These are phyloP conservation scores for Drosophila serrata DNA, from an alignment of 1,140 invertebrate species.

Conservation along the genomic window DNA sequence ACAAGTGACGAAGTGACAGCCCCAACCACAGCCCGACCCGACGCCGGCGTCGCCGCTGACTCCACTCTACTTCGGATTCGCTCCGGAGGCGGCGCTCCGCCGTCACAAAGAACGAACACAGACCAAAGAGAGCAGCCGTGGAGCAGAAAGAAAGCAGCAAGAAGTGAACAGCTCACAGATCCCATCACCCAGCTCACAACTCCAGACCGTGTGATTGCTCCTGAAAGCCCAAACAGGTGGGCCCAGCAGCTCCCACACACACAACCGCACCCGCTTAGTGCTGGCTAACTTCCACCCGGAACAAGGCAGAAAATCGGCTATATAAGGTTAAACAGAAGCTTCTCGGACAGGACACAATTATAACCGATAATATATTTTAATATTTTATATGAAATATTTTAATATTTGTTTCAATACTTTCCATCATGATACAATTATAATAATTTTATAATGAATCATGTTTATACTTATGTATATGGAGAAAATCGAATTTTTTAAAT, in stretches of 20 bases:
- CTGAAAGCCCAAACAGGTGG: constrained; percentile 74
- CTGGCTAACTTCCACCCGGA: not conserved
- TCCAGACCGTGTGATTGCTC: constrained; percentile 72
- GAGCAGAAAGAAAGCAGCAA: constrained; percentile 62
- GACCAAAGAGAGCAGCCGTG: constrained; percentile 42
- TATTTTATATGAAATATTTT: not conserved
- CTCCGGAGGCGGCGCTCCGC: constrained; percentile 1
- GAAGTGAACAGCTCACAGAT: constrained; percentile 39
- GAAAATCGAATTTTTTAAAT: too few relatives aligned
- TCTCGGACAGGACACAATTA: not conserved
- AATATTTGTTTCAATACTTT: too few relatives aligned
- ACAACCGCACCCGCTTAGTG: constrained; percentile 19
- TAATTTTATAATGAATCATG: too few relatives aligned
- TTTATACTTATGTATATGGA: too few relatives aligned
- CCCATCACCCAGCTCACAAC: constrained; percentile 5
- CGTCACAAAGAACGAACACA: constrained; percentile 74
- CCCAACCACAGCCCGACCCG: constrained; percentile 9
- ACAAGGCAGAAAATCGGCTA: not conserved
- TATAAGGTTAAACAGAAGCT: not conserved
- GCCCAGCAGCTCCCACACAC: constrained; percentile 25
- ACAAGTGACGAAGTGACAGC: constrained; percentile 23
- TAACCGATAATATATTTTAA: not conserved
- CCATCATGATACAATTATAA: too few relatives aligned
- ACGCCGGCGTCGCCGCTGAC: constrained; percentile 45
- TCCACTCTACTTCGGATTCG: constrained; percentile 34